Conservation (phyloP, 2,113 vertebrate genomes). For the Nibea albiflora region DNA sequence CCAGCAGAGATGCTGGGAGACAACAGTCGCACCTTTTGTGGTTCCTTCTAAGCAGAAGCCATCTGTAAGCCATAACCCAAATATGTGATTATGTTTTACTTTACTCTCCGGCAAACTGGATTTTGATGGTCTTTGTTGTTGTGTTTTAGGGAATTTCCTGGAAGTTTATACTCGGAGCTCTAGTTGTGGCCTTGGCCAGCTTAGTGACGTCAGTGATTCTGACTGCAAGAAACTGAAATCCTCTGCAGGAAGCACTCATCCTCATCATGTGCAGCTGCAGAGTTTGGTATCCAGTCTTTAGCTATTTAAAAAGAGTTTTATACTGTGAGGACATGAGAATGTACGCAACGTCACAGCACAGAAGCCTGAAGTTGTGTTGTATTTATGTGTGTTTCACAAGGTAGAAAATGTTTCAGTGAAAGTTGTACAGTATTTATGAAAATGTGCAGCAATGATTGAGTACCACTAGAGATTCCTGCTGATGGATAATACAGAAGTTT, state of each 20-base stretch:
- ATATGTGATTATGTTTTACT: not conserved
- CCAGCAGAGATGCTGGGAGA: constrained; percentile 73
- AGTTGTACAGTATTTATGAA: constrained; percentile 14
- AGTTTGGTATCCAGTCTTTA: constrained; percentile 22
- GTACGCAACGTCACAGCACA: not conserved
- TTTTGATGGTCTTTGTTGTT: constrained; percentile 1
- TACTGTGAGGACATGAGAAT: constrained; percentile 19
- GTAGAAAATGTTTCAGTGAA: constrained; percentile 12
- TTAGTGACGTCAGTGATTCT: constrained; percentile 83
- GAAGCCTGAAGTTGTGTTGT: not conserved
- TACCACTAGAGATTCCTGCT: constrained; percentile 17
- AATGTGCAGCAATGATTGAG: not conserved
- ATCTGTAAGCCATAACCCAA: constrained; percentile 69
- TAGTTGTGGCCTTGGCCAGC: constrained; percentile 84
- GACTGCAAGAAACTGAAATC: constrained; percentile 80
- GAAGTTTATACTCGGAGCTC: constrained; percentile 84
- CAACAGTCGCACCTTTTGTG: constrained; percentile 73
- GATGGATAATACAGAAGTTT: constrained; percentile 18
- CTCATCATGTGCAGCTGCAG: constrained; percentile 2
- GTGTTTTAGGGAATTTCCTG: constrained; percentile 82
- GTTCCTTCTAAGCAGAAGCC: constrained; percentile 69
- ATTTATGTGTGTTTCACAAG: not conserved
- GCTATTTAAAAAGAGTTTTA: constrained; percentile 16
- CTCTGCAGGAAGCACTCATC: constrained; percentile 4
- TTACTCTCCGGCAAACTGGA: not conserved